Evolutionary conservation across 1,140 invertebrate species (phyloP), one percentile per base, ranked within the genome.

Genomic region (Chymomyza costata): DNA sequence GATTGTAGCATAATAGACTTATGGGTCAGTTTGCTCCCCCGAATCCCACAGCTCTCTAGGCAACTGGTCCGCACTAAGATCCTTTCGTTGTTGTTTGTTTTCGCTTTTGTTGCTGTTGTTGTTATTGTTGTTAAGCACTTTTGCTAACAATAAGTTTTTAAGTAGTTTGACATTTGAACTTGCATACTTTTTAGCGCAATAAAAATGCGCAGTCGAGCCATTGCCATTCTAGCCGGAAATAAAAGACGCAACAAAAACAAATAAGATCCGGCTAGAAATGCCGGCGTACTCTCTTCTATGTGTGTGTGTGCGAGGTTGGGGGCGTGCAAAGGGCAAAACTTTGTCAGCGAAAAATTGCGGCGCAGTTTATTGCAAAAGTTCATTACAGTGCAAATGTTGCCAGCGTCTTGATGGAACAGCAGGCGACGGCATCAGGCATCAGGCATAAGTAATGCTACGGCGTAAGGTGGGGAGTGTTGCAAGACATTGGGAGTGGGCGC

Each of bases 81-180:
- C 17, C 39, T 32, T 18, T 16, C 28, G 5, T 50, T 38, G 38
- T 8, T 37, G 44, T 47, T 11, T 28, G 48, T 41, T 15, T 6
- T 13, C 13, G 34, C 41, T 46, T 44, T 50, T 55, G 49, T 40
- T 44, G 49, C 47, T 67, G 13, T 38, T 38, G 16, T 16, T 38
- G 16, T 10, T 38, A 25, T 25, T 25, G 21, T 25, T 25, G 21
- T 25, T 54, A 44, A 46, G 67, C 64, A 70, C 65, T 78, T 78
- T 66, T 78, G 71, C 71, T 64, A 78, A 78, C 71, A 78, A 78
- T 78, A 78, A 78, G 71, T 78, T 78, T 78, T 78, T 78, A 78
- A 78, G 71, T 78, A 78, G 71, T 78, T 78, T 78, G 71, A 78
- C 71, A 78, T 78, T 78, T 78, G 71, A 78, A 78, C 71, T 78